A percentile compares a stretch with the other conserved stretches of the same genome.
Conservation (phyloP, 2,797 vertebrate species). For the Choloepus didactylus region DNA sequence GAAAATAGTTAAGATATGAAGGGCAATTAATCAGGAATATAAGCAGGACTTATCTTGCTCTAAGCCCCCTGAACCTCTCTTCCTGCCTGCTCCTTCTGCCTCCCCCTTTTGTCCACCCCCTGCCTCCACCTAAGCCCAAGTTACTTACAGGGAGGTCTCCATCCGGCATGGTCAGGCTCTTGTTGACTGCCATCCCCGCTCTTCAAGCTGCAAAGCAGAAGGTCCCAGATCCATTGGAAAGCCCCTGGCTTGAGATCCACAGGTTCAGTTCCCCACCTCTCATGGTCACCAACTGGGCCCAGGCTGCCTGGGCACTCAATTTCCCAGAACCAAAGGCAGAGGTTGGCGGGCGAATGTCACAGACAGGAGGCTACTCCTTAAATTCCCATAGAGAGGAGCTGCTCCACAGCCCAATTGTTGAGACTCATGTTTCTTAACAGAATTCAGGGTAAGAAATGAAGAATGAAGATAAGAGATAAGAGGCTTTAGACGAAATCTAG, state of each 20-base stretch:
- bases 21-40: background rate
- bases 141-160: conserved; percentile 86
- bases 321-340: background rate
- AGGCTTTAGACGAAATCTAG: background rate
- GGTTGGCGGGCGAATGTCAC: background rate
- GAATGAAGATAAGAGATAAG: background rate
- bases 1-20: background rate
- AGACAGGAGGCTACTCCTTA: too few species aligned
- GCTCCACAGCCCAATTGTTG: background rate
- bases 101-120: background rate
- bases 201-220: conserved; percentile 81
- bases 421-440: background rate
- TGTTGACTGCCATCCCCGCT: conserved; percentile 80
- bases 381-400: background rate
- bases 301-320: background rate
- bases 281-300: background rate
- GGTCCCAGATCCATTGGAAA: conserved; percentile 13
- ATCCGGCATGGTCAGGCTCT: conserved; percentile 78
- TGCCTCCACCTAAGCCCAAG: fast-evolving
- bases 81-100: background rate
- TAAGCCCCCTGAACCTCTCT: background rate
- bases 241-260: background rate
- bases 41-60: background rate
- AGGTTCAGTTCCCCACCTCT: background rate
- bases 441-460: background rate